These are phyloP conservation scores for Mirza zaza DNA, from an alignment of 2,113 vertebrate genomes.

Conservation along the genomic window DNA sequence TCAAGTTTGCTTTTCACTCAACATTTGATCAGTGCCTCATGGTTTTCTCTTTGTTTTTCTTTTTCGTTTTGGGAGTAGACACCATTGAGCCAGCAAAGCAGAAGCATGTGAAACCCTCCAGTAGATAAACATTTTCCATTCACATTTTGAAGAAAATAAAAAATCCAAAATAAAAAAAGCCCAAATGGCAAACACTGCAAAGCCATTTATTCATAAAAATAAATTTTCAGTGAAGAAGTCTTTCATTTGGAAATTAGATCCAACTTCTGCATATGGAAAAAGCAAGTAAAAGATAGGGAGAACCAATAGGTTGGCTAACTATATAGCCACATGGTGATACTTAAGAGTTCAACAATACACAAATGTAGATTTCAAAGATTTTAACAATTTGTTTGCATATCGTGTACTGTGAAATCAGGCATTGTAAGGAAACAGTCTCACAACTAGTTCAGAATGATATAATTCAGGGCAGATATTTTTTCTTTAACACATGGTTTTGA, in stretches of 20 bases:
- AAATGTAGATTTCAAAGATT: constrained; percentile 62
- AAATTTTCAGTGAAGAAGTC: constrained; percentile 80
- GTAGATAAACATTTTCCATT: constrained; percentile 83
- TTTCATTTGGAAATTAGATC: constrained; percentile 86
- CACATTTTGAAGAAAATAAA: constrained; percentile 79
- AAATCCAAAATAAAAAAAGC: constrained; percentile 81
- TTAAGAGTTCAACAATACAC: constrained; percentile 11
- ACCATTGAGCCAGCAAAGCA: constrained; percentile 67
- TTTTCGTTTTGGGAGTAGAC: constrained; percentile 42
- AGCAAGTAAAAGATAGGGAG: constrained; percentile 62
- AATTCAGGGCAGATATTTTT: constrained; percentile 72
- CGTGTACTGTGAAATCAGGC: constrained; percentile 51
- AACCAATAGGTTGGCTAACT: constrained; percentile 56
- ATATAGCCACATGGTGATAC: constrained; percentile 40
- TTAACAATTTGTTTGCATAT: constrained; percentile 56
- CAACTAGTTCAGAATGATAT: constrained; percentile 60
- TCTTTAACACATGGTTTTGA: constrained; percentile 66
- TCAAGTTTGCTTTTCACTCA: constrained; percentile 26
- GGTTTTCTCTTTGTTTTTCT: neutral
- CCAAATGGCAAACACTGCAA: constrained; percentile 76
- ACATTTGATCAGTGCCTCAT: constrained; percentile 47
- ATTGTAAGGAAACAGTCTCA: neutral
- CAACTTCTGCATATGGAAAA: constrained; percentile 80
- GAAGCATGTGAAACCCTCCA: constrained; percentile 77
- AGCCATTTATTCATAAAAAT: constrained; percentile 82